phyloP scores from a whole-genome alignment of 2,113 vertebrate genomes.

The Cathartes aura region DNA sequence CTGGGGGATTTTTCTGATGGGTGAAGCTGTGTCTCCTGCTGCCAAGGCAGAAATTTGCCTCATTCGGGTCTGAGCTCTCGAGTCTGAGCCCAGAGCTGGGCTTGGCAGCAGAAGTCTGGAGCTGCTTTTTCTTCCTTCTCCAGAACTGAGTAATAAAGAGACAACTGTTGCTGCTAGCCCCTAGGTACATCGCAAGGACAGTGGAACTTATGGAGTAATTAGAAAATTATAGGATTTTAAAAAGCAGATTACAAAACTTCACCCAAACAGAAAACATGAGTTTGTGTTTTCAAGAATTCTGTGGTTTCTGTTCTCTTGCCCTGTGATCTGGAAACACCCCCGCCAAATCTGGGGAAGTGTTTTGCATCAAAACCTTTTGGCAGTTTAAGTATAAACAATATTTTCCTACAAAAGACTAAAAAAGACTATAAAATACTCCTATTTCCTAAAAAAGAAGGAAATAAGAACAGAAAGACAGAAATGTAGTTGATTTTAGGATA shows the following conservation, averaged over 20 bases:
- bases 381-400: not conserved
- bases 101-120: not conserved
- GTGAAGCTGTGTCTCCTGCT: not conserved
- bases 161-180: slow-evolving; percentile 41
- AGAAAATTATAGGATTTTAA: not conserved
- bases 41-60: not conserved
- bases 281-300: not conserved
- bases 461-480: not conserved
- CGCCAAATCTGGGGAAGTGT: not conserved
- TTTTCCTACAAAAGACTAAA: not conserved
- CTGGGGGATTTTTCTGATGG: not conserved
- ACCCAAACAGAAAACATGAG: not conserved
- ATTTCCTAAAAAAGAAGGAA: not conserved
- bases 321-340: accelerated
- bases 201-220: not conserved
- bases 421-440: not conserved
- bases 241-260: not conserved
- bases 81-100: not conserved
- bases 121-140: not conserved
- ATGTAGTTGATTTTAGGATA: not conserved
- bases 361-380: not conserved
- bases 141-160: not conserved
- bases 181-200: accelerated
- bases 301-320: not conserved
- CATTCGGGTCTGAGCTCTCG: accelerated